Evolutionary conservation across 2,888 invertebrate species (phyloP).

Genomic region (Drosophila demipolita): DNA sequence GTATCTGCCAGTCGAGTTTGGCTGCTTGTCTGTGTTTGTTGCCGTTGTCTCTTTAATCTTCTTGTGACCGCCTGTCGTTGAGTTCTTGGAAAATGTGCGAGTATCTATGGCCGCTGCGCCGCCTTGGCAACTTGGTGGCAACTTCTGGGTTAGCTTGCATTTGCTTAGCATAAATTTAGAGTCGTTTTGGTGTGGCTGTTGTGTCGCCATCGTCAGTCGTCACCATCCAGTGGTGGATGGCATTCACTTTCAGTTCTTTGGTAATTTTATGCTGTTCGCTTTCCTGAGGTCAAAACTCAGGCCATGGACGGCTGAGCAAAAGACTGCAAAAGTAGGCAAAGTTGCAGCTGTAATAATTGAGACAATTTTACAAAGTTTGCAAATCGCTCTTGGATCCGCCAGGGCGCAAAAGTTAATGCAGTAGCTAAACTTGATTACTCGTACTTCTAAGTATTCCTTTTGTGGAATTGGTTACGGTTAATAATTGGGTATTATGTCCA

Average conservation of each 20-base stretch:
- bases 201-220: conserved; percentile 14
- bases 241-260: conserved; percentile 63
- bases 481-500: neutral
- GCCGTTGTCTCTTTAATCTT: conserved; percentile 18
- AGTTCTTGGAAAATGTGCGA: conserved; percentile 51
- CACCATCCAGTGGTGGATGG: conserved; percentile 21
- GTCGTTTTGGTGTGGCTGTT: conserved; percentile 15
- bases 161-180: conserved; percentile 76
- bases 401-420: conserved; percentile 12
- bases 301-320: conserved; percentile 22
- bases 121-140: conserved; percentile 53
- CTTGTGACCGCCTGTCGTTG: conserved; percentile 24
- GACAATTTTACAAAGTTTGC: conserved; percentile 32
- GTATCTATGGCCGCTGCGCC: conserved; percentile 52
- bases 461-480: neutral
- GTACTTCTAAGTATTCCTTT: neutral
- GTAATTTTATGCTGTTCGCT: conserved; percentile 64
- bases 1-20: neutral
- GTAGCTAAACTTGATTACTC: conserved; percentile 11
- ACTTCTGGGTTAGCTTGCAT: conserved; percentile 60
- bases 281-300: conserved; percentile 61
- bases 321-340: conserved; percentile 35
- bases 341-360: conserved; percentile 44
- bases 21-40: neutral
- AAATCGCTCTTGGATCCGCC: conserved; percentile 3